Percentiles rank a stretch among this genome's conserved stretches.
Evolutionary conservation across 2,797 vertebrate genomes (phyloP).

Genomic region (Gallinago solitaria): DNA sequence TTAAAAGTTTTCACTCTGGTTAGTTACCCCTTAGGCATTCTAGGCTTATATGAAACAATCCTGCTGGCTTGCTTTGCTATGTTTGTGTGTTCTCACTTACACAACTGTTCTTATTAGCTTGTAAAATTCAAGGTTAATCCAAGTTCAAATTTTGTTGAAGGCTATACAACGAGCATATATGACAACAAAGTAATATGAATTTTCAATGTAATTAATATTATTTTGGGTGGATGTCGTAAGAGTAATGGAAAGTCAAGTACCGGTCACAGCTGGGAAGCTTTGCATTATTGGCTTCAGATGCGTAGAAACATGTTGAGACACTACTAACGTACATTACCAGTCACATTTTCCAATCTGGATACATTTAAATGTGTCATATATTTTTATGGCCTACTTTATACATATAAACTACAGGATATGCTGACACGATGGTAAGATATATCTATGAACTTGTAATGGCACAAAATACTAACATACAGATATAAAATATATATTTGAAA

Average conservation of each 20-base stretch:
- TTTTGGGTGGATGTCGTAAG: neutral
- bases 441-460: neutral
- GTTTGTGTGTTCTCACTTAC: slow-evolving; percentile 18
- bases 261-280: neutral
- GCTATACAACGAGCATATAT: neutral
- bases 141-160: slow-evolving; percentile 6
- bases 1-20: neutral
- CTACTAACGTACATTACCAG: neutral
- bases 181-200: neutral
- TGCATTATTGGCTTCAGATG: neutral
- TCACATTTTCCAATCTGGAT: neutral
- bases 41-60: neutral
- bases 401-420: neutral
- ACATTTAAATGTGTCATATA: neutral
- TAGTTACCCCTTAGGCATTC: neutral
- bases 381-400: neutral
- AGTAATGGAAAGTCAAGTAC: neutral
- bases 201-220: neutral
- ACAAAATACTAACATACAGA: neutral
- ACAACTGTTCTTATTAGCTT: neutral
- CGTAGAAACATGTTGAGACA: neutral
- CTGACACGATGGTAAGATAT: neutral
- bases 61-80: neutral
- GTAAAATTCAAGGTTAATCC: neutral
- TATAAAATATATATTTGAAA: neutral